Conservation (phyloP, 2,113 vertebrate genomes). For the Trichechus manatus region DNA sequence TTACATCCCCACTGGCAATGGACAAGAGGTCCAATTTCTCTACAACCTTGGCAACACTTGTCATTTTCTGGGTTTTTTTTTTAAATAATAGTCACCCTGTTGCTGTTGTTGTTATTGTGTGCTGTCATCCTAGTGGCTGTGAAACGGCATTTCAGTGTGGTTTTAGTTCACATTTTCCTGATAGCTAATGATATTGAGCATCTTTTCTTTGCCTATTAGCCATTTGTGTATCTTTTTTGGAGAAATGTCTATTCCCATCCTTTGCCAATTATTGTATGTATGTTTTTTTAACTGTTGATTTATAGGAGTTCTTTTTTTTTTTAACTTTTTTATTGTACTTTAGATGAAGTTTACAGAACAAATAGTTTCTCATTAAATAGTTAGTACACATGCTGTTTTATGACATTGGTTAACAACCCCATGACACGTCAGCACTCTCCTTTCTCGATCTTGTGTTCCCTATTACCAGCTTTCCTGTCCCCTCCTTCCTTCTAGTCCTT, state of each 20-base stretch:
- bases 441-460: no score
- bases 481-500: no score
- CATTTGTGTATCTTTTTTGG: not conserved
- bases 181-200: not conserved
- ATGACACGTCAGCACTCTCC: no score
- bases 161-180: not conserved
- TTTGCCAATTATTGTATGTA: not conserved
- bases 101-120: not conserved
- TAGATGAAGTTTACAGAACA: no score
- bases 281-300: not conserved
- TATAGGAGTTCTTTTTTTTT: not conserved
- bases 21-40: not conserved
- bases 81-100: not conserved
- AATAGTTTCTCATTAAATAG: no score
- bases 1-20: no score
- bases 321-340: no score
- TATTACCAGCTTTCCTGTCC: no score
- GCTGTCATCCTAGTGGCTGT: not conserved
- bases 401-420: no score
- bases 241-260: not conserved
- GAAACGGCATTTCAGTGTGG: not conserved
- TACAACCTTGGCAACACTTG: not conserved
- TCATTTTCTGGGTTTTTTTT: not conserved
- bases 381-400: no score
- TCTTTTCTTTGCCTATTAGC: not conserved